Conservation (phyloP, 92 coral and sea anemone species). For the Galaxea fascicularis region DNA sequence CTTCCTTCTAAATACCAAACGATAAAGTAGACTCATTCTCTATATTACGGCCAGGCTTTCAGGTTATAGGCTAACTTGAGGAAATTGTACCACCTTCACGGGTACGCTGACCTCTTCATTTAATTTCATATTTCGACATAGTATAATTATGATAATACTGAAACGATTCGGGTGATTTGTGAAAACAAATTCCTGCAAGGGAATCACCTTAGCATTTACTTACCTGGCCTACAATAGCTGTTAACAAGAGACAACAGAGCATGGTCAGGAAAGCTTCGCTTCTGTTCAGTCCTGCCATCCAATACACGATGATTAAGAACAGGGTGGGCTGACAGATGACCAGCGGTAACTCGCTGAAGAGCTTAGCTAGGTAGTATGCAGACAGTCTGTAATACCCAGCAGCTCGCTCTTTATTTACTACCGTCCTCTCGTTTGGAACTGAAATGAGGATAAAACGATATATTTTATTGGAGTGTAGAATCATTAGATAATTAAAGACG, state of each 20-base stretch:
- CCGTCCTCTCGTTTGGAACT: slow-evolving; percentile 90
- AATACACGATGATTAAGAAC: slow-evolving; percentile 78
- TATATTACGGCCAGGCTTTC: no score
- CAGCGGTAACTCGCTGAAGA: slow-evolving; percentile 91
- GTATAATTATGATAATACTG: no score
- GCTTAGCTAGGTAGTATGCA: slow-evolving; percentile 92
- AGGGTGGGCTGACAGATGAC: slow-evolving; percentile 76
- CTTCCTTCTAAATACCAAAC: no score
- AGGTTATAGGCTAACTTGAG: no score
- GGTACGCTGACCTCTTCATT: no score
- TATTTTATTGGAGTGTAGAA: no score
- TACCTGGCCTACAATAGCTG: slow-evolving; percentile 86
- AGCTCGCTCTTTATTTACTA: slow-evolving; percentile 91
- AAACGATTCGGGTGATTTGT: no score
- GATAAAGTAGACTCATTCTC: no score
- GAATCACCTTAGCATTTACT: no score
- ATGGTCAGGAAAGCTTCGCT: slow-evolving; percentile 82
- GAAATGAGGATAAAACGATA: not conserved
- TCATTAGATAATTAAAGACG: not conserved
- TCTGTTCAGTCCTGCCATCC: slow-evolving; percentile 90
- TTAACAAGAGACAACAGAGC: slow-evolving; percentile 58
- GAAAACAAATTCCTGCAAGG: not conserved
- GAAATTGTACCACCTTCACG: no score
- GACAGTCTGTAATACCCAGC: slow-evolving; percentile 96
- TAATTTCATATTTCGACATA: no score